Conservation (phyloP, 2,888 invertebrate species). For the Leucophora obtusa region DNA sequence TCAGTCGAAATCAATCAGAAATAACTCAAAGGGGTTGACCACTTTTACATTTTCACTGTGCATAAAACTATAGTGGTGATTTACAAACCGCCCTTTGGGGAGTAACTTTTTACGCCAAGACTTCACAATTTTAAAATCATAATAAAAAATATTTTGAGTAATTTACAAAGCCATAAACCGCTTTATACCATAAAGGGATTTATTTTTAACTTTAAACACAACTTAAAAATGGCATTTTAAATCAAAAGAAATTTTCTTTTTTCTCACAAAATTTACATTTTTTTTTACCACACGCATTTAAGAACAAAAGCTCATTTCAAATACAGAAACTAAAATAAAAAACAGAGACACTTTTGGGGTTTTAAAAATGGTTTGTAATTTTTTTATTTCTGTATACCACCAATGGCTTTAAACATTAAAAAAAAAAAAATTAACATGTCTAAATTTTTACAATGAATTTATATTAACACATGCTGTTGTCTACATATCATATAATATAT, state of each 20-base stretch:
- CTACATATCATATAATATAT: not conserved
- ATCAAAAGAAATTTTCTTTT: not conserved
- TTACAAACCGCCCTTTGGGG: no score
- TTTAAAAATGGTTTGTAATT: not conserved
- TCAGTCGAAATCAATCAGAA: no score
- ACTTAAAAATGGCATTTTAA: not conserved
- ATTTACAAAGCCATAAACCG: no score
- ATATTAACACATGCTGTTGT: not conserved
- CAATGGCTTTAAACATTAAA: not conserved
- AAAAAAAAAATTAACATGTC: not conserved
- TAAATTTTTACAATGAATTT: not conserved
- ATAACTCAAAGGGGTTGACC: no score
- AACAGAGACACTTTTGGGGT: not conserved
- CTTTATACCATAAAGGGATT: no score
- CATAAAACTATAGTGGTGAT: no score
- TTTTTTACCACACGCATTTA: slow-evolving; percentile 7
- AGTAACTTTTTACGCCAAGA: no score
- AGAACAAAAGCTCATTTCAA: not conserved
- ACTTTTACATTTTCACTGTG: no score
- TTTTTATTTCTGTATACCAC: not conserved
- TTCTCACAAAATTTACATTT: not conserved
- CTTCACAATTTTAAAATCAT: no score
- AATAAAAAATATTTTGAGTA: no score
- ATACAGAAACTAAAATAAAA: not conserved
- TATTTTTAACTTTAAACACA: no score